phyloP scores from a whole-genome alignment of 2,797 vertebrate genomes.

The Setipinna tenuifilis region DNA sequence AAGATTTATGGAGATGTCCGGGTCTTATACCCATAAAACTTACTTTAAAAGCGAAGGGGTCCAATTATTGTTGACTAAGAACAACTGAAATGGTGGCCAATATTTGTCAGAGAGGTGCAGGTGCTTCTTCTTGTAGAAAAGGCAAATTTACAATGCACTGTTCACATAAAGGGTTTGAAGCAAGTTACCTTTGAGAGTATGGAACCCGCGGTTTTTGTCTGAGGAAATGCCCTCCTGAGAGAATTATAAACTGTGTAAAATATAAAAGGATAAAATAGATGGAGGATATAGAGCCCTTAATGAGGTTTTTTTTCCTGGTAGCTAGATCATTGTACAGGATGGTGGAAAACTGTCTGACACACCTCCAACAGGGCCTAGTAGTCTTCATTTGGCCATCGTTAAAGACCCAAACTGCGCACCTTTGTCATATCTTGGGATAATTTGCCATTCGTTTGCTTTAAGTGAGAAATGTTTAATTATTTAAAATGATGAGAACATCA shows the following conservation, averaged over 20 bases:
- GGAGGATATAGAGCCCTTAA: background rate
- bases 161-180: background rate
- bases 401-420: too few species aligned
- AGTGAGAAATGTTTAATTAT: background rate
- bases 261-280: background rate
- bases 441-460: background rate
- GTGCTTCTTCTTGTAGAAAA: background rate
- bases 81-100: slow-evolving; percentile 4
- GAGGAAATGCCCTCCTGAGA: background rate
- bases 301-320: background rate
- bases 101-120: slow-evolving; percentile 8
- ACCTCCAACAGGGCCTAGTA: too few species aligned
- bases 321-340: background rate
- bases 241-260: background rate
- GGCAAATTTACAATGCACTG: background rate
- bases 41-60: background rate
- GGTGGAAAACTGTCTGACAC: too few species aligned
- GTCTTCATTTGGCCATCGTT: too few species aligned
- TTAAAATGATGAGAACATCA: too few species aligned
- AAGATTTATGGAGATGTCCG: slow-evolving; percentile 15
- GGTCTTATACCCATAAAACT: background rate
- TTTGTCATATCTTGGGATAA: background rate
- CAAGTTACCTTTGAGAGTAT: background rate
- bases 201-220: background rate
- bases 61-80: slow-evolving; percentile 29